Base-by-base conservation (phyloP, 1,140 invertebrate species). In the Drosophila lacteicornis region DNA sequence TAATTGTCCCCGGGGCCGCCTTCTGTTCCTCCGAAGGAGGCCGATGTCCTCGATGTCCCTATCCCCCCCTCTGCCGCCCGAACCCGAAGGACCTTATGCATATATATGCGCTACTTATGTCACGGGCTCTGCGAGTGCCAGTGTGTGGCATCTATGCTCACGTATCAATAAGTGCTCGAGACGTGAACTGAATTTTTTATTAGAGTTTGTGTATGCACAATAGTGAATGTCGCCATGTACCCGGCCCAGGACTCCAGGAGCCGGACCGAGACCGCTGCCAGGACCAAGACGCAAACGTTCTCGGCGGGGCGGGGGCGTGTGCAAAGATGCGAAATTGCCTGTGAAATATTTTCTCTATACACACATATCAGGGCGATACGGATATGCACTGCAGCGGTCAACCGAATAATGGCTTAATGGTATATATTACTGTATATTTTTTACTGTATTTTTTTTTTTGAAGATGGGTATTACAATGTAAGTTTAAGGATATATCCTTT, bases 141-240 rank as follows among this genome's bases (percentile, higher is more conserved):
- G 51, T 57, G 22, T 82, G 70, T 77, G 80, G 69, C 83, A 88
- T 86, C 83, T 86, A 86, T 86, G 83, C 83, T 87, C 83, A 86
- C 83, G 83, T 86, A 86, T 86, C 83, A 86, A 86, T 86, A 86
- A 86, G 83, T 88, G 83, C 83, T 88, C 86, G 84, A 74, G 84
- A 86, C 83, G 83, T 86, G 83, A 66, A 83, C 83, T 86, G 83
- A 86, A 86, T 86, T 86, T 86, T 86, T 88, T 86, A 86, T 86
- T 79, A 57, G 67, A 78, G 42, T 62, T 88, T 69, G 58, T 71
- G 61, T 86, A 76, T 86, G 83, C 81, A 83, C 80, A 84, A 83
- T 80, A 84, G 80, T 84, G 76, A 62, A 76, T 83, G 81, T 70
- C 57, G 51, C 51, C 43, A 19, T 19, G 43, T 12, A 12, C 9